phyloP scores from a whole-genome alignment of 2,797 vertebrate genomes.

The Helicolenus hilgendorfi region DNA sequence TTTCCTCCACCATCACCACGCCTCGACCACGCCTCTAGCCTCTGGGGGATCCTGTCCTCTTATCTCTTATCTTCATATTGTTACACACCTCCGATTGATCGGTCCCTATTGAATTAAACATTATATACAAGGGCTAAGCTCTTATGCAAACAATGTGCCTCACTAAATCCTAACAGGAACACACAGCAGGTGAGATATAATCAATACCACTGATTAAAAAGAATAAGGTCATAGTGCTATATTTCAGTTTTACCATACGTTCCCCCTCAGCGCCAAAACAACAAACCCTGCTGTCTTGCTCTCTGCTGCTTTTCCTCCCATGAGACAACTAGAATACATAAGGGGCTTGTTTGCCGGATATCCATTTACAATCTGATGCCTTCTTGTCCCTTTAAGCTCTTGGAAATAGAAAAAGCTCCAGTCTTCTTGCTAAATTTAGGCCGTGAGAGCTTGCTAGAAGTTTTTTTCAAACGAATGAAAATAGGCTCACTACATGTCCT shows the following conservation, averaged over 20 bases:
- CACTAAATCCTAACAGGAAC: not conserved
- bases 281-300: not conserved
- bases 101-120: not conserved
- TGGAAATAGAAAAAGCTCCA: not conserved
- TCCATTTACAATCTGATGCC: not conserved
- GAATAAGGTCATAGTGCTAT: not conserved
- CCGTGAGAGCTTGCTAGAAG: not conserved
- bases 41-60: not conserved
- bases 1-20: not conserved
- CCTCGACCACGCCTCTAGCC: not conserved
- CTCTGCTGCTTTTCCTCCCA: not conserved
- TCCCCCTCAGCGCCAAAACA: not conserved
- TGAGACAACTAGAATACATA: not conserved
- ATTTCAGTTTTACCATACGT: not conserved
- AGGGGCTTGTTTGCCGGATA: not conserved
- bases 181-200: constrained; percentile 1
- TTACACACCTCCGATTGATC: not conserved
- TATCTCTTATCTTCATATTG: not conserved
- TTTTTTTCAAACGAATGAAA: not conserved
- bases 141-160: not conserved
- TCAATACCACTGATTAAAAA: constrained; percentile 21
- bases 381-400: not conserved
- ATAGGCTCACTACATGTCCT: not conserved
- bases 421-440: not conserved
- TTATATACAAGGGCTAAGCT: not conserved